Percentiles rank a stretch among this genome's conserved stretches.
Conservation (phyloP, 1,140 invertebrate genomes). For the Belonocnema kinseyi region DNA sequence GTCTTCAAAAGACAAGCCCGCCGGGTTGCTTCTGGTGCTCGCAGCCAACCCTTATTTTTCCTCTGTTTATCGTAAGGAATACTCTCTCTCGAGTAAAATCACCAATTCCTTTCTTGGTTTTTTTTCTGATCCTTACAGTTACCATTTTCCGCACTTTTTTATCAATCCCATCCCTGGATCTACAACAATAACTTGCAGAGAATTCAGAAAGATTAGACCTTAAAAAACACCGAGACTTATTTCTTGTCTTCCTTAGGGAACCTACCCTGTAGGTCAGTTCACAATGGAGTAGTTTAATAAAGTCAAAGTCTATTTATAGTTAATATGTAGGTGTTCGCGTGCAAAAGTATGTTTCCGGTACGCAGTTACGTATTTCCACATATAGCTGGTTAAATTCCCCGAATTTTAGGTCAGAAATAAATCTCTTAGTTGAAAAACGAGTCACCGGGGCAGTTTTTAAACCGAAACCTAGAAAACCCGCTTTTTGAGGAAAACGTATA, state of each 20-base stretch:
- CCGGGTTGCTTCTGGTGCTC: neutral
- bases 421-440: no score
- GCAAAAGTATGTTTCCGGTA: no score
- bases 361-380: no score
- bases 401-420: no score
- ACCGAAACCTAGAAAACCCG: no score
- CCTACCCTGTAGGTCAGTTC: no score
- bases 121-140: conserved; percentile 8
- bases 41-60: conserved; percentile 42
- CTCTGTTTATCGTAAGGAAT: conserved; percentile 38
- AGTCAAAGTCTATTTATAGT: no score
- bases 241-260: neutral
- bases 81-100: conserved; percentile 46
- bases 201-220: neutral
- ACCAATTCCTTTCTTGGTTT: conserved; percentile 46
- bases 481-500: no score
- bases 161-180: neutral
- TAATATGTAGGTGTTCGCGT: no score
- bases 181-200: neutral
- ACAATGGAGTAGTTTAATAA: no score
- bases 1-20: conserved; percentile 42
- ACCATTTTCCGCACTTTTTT: neutral
- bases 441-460: no score
- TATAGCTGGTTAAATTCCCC: no score
- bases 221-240: neutral